Evolutionary conservation across 2,888 invertebrate genomes (phyloP), one percentile per base, ranked within the genome.

Genomic region (Pycnomerus fuliginosus): DNA sequence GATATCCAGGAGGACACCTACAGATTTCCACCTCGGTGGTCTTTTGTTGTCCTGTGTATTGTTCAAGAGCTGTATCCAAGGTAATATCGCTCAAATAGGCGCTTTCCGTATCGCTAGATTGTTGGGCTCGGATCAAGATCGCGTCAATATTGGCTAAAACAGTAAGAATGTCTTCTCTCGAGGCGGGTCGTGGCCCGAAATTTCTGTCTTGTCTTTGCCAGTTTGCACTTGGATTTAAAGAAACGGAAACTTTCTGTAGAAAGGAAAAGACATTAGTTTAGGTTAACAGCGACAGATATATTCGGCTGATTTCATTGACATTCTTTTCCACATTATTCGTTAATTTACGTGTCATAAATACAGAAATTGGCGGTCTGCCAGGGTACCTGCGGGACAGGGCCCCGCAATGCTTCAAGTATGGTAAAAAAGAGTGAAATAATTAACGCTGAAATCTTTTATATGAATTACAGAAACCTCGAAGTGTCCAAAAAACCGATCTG

Each of bases 11-110:
- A n/a, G 67, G 67, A 41, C 67, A 67, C 41, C 62, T 58, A 43
- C 66, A 98, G 28, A 79, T 80, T 76, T 98, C 97, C 32, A 98
- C 85, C 41, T 83, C 84, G 2, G 76, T 78, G 1, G 93, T 92
- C 25, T 76, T 74, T 4, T 76, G 77, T 56, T 75, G 79, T 1
- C 76, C 77, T 12, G 83, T 80, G 29, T 78, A 75, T 2, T 63
- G 65, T 31, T 80, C 80, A 0, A 84, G 82, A 0, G 93, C 90
- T 1, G 89, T 87, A 56, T 96, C 95, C 70, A 97, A 78, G 13
- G 84, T 82, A 0, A 98, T 86, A 64, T 94, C 91, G 44, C 89
- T 84, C 28, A 98, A 82, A 32, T 82, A 80, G 1, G 79, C 73
- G 1, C 83, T 79, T 1, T 78, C 74, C 44, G 82, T 80, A 50